Evolutionary conservation across 1,140 invertebrate species (phyloP), one percentile per base, ranked within the genome.

Genomic region (Drosophila pandora): DNA sequence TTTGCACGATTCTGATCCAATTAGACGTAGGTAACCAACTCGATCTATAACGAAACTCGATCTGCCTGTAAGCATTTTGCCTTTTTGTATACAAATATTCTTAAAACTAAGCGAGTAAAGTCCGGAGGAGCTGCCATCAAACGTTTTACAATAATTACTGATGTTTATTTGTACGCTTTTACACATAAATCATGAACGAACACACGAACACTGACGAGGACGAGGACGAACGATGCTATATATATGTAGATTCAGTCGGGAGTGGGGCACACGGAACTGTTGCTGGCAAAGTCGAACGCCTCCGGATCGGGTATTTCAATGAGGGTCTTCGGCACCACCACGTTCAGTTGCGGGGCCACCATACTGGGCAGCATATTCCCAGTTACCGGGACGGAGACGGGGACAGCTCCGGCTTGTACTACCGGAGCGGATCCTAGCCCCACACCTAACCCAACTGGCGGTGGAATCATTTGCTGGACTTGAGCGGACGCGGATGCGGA

Each of bases 251-350:
- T 17, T 77, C 74, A 77, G 60, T 70, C 67, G 52, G 65, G 63
- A 45, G 68, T 71, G 39, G 75, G 73, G 13, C 65, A 77, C 12
- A 76, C 73, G 45, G 75, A 69, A 39, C 74, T 59, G 43, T 76
- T 77, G 64, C 64, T 77, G 9, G 59, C 67, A 28, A 62, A 62
- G 28, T 69, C 73, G 5, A 76, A 76, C 37, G 34, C 45, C 56
- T 72, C 69, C 7, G 32, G 25, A 12, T 64, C 53, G 34, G 57
- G 63, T 52, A 67, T 67, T 9, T 67, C 63, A 6, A 67, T 64
- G 10, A 67, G 63, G n/a, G 60, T 43, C 28, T 67, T 67, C 34
- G 25, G 57, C 13, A 60, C 57, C 17, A 60, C 50, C 41, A 43
- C 41, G 43, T 28, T 59, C 43, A 58, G 34, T 37, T 43, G 37